These are phyloP conservation scores for Malthinus seriepunctatus DNA, from an alignment of 2,888 invertebrate genomes.

Conservation along the genomic window DNA sequence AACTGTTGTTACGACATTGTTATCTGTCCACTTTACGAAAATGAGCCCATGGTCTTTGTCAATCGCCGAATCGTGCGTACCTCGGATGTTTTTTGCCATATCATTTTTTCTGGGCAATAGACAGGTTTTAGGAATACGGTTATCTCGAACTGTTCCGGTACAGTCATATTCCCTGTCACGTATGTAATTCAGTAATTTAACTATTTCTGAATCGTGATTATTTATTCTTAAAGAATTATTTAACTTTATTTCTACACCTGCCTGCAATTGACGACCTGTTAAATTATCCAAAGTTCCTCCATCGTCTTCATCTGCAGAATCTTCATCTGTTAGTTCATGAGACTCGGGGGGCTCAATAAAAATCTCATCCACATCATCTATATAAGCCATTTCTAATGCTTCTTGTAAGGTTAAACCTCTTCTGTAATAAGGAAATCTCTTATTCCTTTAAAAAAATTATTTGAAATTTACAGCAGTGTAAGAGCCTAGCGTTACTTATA, in stretches of 20 bases:
- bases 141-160: neutral
- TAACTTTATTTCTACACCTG: neutral
- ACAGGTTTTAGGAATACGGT: neutral
- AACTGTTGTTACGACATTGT: slow-evolving; percentile 31
- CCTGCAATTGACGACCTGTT: slow-evolving; percentile 16
- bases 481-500: slow-evolving; percentile 4
- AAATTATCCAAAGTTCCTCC: slow-evolving; percentile 24
- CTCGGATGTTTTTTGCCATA: neutral
- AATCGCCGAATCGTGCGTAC: slow-evolving; percentile 2
- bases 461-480: neutral
- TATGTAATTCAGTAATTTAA: neutral
- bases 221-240: neutral
- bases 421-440: slow-evolving; percentile 15
- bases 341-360: slow-evolving; percentile 22
- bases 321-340: slow-evolving; percentile 21
- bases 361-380: slow-evolving; percentile 22
- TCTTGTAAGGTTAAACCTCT: slow-evolving; percentile 18
- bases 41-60: slow-evolving; percentile 26
- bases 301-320: slow-evolving; percentile 28
- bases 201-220: neutral
- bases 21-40: slow-evolving; percentile 34
- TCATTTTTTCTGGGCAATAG: neutral
- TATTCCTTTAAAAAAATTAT: neutral
- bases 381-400: slow-evolving; percentile 22
- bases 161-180: neutral